A percentile compares a stretch with the other conserved stretches of the same genome.
Conservation (phyloP, 2,888 invertebrate species). For the Hypena proboscidalis region DNA sequence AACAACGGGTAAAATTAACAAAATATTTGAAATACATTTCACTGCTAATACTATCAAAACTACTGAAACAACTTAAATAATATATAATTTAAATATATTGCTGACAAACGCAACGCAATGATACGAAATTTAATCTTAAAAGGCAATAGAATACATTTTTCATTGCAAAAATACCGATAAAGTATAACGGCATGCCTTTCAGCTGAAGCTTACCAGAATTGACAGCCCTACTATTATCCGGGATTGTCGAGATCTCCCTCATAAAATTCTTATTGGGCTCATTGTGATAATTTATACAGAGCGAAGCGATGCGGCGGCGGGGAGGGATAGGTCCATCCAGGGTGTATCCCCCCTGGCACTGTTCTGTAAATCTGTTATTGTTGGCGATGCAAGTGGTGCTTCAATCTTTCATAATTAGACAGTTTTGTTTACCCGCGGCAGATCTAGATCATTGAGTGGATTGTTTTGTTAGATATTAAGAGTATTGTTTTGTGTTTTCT, state of each 20-base stretch:
- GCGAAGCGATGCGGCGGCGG: slow-evolving; percentile 1
- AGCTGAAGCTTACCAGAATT: too few relatives aligned
- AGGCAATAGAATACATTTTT: too few relatives aligned
- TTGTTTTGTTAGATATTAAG: neutral
- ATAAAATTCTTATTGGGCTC: slow-evolving; percentile 39
- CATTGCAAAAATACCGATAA: too few relatives aligned
- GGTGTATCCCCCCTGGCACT: neutral
- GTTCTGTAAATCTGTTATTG: slow-evolving; percentile 21
- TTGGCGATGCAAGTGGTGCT: slow-evolving; percentile 26
- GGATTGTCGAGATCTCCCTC: slow-evolving; percentile 18
- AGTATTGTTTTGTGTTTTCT: neutral
- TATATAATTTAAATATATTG: too few relatives aligned
- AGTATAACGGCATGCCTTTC: too few relatives aligned
- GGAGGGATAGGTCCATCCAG: slow-evolving; percentile 1
- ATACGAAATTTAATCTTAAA: too few relatives aligned
- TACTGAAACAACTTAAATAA: too few relatives aligned
- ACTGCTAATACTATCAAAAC: too few relatives aligned
- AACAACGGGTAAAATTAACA: too few relatives aligned
- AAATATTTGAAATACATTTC: too few relatives aligned
- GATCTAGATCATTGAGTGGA: neutral
- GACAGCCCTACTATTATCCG: slow-evolving; percentile 12
- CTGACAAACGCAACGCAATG: too few relatives aligned
- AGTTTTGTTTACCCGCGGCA: slow-evolving; percentile 18
- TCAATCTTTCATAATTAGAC: slow-evolving; percentile 36
- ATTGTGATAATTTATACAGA: slow-evolving; percentile 40